Base-by-base conservation (phyloP, 2,888 invertebrate genomes). In the Drosophila nr. fundita region DNA sequence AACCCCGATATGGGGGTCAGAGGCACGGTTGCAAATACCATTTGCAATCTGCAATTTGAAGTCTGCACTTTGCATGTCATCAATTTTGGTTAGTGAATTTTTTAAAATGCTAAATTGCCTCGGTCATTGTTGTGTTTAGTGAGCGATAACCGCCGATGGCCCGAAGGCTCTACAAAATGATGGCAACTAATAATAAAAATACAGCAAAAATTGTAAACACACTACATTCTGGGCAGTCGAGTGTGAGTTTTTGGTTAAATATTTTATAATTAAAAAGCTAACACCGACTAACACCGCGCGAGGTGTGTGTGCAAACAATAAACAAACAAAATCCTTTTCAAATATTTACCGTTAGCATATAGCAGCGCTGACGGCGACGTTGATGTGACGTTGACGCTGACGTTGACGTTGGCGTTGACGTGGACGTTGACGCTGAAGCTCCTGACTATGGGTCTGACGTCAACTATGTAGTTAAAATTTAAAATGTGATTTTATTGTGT, bases 231-330 rank as follows among this genome's bases (percentile, higher is more conserved):
- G 71, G 53, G 53, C 80, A 87, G 61, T 82, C 80, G 80, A 82
- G 91, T 91, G 89, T 83, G 87, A 89, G 91, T 81, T 86, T 87
- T 82, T 89, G 85, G 90, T 90, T 91, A 90, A 91, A 92, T 91
- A 92, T 92, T 91, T 91, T 91, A 92, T 92, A 92, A 91, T 91
- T 91, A 91, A 92, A 91, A 92, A 92, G 91, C 91, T 91, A 92
- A 91, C 91, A 91, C 91, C 88, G 86, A 85, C 89, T 91, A 91
- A 89, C 90, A 90, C 83, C 83, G 82, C 81, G 79, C 82, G 89
- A 90, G 89, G 91, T 91, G 91, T 91, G 88, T 90, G 89, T 87
- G 90, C 83, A 91, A 91, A 90, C 90, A 91, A 90, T 89, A 90
- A 91, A 90, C 90, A 91, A 91, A 91, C 91, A 91, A 91, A 88